phyloP scores from a whole-genome alignment of 2,113 vertebrate genomes.

The Pica pica region DNA sequence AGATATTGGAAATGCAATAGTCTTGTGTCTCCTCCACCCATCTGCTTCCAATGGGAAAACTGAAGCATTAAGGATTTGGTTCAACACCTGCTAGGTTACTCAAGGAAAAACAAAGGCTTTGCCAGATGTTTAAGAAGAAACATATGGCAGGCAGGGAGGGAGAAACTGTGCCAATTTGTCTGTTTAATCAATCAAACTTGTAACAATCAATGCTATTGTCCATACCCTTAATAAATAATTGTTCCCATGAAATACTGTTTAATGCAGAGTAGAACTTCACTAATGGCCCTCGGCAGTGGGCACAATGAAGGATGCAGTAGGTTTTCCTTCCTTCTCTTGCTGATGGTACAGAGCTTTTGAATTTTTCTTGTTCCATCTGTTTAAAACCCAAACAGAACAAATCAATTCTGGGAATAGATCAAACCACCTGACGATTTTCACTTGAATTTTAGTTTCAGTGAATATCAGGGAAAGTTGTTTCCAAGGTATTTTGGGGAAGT shows the following conservation, averaged over 20 bases:
- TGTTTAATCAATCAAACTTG: constrained; percentile 62
- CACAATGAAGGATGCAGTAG: neutral
- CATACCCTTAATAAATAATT: constrained; percentile 33
- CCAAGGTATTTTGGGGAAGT: neutral
- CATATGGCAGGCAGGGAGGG: constrained; percentile 58
- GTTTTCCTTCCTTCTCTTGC: neutral
- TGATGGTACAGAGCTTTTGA: neutral
- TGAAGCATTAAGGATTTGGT: constrained; percentile 48
- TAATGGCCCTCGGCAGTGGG: neutral
- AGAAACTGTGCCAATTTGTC: constrained; percentile 45
- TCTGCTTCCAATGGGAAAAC: constrained; percentile 56
- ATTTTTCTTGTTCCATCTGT: neutral
- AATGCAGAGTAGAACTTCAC: neutral
- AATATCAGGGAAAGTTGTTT: neutral
- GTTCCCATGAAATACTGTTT: neutral
- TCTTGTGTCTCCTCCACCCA: constrained; percentile 4
- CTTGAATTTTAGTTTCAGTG: neutral
- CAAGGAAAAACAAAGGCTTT: constrained; percentile 39
- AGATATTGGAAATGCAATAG: neutral
- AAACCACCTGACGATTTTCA: neutral
- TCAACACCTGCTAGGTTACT: constrained; percentile 63
- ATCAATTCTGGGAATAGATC: neutral
- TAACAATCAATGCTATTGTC: constrained; percentile 57
- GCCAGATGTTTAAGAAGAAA: constrained; percentile 64
- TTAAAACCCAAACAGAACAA: neutral